A percentile compares a stretch with the other conserved stretches of the same genome.
Evolutionary conservation across 1,140 invertebrate genomes (phyloP).

Genomic region (Pogonognathellus flavescens): DNA sequence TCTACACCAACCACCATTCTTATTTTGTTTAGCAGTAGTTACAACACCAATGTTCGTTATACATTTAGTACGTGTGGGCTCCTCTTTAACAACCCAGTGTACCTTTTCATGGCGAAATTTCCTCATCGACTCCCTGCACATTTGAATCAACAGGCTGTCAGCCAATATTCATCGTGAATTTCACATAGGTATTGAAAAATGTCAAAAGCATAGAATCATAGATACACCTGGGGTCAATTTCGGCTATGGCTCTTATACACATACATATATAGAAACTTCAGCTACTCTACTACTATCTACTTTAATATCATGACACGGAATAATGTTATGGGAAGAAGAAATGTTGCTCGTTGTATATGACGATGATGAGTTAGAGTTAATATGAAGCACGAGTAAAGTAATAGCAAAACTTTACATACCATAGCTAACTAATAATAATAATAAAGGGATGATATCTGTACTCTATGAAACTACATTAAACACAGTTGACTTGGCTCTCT

Average conservation of each 20-base stretch:
- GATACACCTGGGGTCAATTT: conserved; percentile 9
- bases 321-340: conserved; percentile 38
- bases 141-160: conserved; percentile 14
- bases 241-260: not conserved
- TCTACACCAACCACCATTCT: no score
- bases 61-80: not conserved
- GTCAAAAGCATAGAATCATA: conserved; percentile 6
- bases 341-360: conserved; percentile 28
- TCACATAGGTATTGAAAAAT: not conserved
- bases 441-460: not conserved
- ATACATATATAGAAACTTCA: no score
- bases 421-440: conserved; percentile 19
- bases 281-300: no score
- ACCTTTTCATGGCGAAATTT: not conserved
- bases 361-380: conserved; percentile 33
- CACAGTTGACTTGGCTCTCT: not conserved
- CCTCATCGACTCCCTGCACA: not conserved
- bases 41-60: not conserved
- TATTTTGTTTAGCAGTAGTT: not conserved
- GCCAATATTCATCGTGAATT: not conserved
- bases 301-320: not conserved
- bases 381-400: conserved; percentile 30
- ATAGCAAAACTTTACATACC: not conserved
- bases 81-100: not conserved
- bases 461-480: not conserved